Evolutionary conservation across 2,113 vertebrate species (phyloP).

Genomic region (Platysteira castanea): DNA sequence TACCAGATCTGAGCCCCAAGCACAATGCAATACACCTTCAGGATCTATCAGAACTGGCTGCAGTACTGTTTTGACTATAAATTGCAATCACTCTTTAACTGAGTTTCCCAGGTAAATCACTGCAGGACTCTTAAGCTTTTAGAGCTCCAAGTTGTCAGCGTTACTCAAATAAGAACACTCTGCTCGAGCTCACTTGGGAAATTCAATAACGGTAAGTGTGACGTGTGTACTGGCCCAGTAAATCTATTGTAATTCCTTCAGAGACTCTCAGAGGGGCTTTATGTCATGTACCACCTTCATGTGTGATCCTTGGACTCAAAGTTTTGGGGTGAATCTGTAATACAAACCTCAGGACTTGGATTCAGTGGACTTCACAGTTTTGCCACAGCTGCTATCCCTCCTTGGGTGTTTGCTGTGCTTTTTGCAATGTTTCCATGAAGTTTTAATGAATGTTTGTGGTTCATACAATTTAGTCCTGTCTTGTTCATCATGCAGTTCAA

Average conservation of each 20-base stretch:
- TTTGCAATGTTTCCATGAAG: neutral
- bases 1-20: neutral
- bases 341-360: neutral
- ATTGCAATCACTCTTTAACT: neutral
- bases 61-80: neutral
- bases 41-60: neutral
- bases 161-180: conserved; percentile 11
- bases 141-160: neutral
- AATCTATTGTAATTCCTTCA: neutral
- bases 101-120: neutral
- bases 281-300: neutral
- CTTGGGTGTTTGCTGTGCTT: neutral
- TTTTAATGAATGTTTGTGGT: conserved; percentile 13
- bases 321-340: neutral
- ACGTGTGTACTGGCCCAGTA: neutral
- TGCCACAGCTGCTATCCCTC: neutral
- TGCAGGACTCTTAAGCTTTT: neutral
- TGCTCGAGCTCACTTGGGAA: conserved; percentile 16
- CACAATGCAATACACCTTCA: neutral
- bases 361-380: neutral
- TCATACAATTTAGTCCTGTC: neutral
- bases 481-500: neutral
- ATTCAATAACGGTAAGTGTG: conserved; percentile 5
- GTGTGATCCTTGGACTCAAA: neutral
- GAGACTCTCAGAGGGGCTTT: neutral